phyloP scores from a whole-genome alignment of 2,113 vertebrate species.

The Axis porcinus region DNA sequence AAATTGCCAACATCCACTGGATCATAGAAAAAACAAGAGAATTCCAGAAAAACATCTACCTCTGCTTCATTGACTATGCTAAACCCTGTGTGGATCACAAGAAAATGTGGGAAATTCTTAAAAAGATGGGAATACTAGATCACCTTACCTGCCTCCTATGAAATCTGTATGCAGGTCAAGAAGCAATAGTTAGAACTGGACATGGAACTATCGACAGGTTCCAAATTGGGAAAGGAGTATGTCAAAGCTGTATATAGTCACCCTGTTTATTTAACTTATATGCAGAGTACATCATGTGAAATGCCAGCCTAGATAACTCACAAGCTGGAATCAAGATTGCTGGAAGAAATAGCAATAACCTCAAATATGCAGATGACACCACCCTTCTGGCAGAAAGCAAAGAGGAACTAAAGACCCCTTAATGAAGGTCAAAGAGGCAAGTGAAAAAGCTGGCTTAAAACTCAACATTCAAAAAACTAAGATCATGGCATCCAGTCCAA shows the following conservation, averaged over 20 bases:
- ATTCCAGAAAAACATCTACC: neutral
- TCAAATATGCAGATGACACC: neutral
- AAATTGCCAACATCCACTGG: neutral
- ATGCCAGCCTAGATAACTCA: neutral
- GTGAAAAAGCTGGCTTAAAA: neutral
- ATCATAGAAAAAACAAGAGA: neutral
- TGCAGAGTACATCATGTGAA: neutral
- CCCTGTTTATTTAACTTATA: neutral
- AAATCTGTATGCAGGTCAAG: neutral
- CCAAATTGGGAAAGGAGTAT: neutral
- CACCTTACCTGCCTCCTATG: neutral
- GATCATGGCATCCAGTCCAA: neutral
- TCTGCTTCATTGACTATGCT: neutral
- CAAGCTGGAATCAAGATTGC: neutral
- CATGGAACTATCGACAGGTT: neutral
- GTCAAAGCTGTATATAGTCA: neutral
- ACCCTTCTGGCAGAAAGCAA: neutral
- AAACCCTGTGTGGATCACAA: neutral
- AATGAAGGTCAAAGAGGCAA: neutral
- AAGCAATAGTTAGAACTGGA: neutral
- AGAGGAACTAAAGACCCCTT: neutral
- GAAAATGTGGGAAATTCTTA: neutral
- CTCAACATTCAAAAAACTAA: neutral
- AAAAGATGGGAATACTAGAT: neutral
- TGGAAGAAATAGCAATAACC: neutral